Percentiles rank a stretch among this genome's conserved stretches.
Conservation (phyloP, 2,797 vertebrate species). For the Podargus strigoides region DNA sequence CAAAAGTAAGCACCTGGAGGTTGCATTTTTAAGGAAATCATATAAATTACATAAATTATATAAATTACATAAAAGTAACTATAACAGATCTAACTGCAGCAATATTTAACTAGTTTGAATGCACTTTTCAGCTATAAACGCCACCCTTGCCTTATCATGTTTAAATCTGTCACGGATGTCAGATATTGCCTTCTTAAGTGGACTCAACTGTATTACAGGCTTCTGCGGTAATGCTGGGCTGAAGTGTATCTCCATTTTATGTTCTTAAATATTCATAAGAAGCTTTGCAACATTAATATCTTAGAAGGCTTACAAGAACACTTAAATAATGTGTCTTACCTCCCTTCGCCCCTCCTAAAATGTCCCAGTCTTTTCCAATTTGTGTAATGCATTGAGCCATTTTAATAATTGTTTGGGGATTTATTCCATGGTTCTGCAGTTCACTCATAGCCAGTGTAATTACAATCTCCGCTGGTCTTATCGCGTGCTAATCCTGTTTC, state of each 20-base stretch:
- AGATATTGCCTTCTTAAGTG: constrained; percentile 79
- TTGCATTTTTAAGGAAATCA: neutral
- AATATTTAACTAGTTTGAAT: constrained; percentile 8
- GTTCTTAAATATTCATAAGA: constrained; percentile 99
- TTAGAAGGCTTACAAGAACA: constrained; percentile 99
- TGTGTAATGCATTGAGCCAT: constrained; percentile 90
- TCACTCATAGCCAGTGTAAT: constrained; percentile 74
- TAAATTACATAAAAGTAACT: neutral
- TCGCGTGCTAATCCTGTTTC: constrained; percentile 71
- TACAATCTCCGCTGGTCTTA: constrained; percentile 73
- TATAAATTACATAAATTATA: neutral
- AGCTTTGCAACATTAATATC: constrained; percentile 99
- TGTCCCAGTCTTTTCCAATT: constrained; percentile 86
- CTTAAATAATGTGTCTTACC: constrained; percentile 93
- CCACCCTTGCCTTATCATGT: constrained; percentile 71
- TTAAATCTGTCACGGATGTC: constrained; percentile 77
- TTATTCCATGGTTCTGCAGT: constrained; percentile 74
- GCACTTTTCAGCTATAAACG: constrained; percentile 50
- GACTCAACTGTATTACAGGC: constrained; percentile 76
- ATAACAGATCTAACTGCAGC: neutral
- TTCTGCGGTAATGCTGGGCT: constrained; percentile 76
- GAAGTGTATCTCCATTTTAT: constrained; percentile 88
- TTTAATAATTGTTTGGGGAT: constrained; percentile 86
- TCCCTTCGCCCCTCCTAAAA: constrained; percentile 65
- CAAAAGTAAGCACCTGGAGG: neutral